Base-by-base conservation (phyloP, 1,140 invertebrate genomes). In the Dendroctonus ponderosae region DNA sequence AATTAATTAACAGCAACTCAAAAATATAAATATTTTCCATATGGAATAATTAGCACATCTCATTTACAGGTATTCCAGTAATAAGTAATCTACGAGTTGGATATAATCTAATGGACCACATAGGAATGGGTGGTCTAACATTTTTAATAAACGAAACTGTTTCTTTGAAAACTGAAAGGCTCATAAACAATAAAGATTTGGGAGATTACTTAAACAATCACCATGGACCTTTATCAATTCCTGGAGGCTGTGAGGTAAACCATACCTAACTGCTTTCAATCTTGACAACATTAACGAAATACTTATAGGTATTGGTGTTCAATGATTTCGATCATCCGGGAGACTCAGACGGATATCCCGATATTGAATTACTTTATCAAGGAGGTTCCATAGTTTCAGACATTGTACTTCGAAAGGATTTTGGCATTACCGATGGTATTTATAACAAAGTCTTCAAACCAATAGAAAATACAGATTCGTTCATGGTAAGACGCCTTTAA, bases 91-190 rank as follows among this genome's bases (percentile, higher is more conserved):
- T 90, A 12, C 87, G 84, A n/a, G 90, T 92, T 5, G 91, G 91
- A 1, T 85, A 86, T 54, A 92, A 92, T 75, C 77, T 92, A 5
- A 90, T 91, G 83, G 91, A 93, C 76, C 91, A 93, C 68, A 85
- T 90, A 12, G 86, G 86, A 0, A 82, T 86, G 5, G 89, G 88
- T 1, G 86, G 87, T 0, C 61, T 92, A 2, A 85, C 85, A 3
- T 91, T 89, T 72, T 76, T 85, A 2, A 82, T 90, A 0, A 80
- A 87, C 73, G 76, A 84, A 53, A 79, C 82, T 0, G 56, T 69
- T 74, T 77, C 51, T 5, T n/a, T 70, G 74, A 69, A 59, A 44
- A 72, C 73, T 2, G 69, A 76, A 5, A 66, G 66, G 39, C 64
- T 75, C 8, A 66, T 77, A 4, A 71, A 57, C 7, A 68, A 51